Base-by-base conservation (phyloP, 2,888 invertebrate species). In the Gnatocerus cornutus region DNA sequence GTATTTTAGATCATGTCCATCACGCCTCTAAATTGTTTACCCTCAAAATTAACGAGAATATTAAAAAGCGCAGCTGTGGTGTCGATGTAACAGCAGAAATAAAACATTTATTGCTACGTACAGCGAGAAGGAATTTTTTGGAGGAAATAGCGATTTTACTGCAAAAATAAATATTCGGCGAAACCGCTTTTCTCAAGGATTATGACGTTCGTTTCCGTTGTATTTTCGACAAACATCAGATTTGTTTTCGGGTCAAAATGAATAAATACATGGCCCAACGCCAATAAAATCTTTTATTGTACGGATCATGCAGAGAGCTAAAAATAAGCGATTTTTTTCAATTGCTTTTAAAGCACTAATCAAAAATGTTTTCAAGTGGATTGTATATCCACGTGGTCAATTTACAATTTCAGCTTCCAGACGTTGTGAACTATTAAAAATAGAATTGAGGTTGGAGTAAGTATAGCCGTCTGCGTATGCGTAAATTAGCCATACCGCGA, bases 361-460 rank as follows among this genome's bases (percentile, higher is more conserved):
- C 52, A 39, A 62, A 64, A 55, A 43, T 41, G 10, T 65, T 9
- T 37, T 69, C 64, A 65, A 69, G 64, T 64, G 59, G 65, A 65
- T 69, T 69, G 41, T 41, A 52, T 43, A 43, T 45, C 52, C 65
- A 65, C 61, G 55, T 69, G 65, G 65, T 59, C 69, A 61, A 58
- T 69, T 63, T 58, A 56, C 58, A 45, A 46, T 61, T 69, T 52
- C 61, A 53, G 69, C 27, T 14, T 56, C 59, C 69, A 69, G 69
- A 69, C 69, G 61, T 48, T 46, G 29, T 33, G 64, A 45, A 69
- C 63, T 68, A 55, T 46, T 58, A 69, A 69, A 69, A 69, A 69
- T 65, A 69, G 69, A 64, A 65, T 59, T 41, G 64, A 65, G 52
- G 69, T 64, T 69, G 69, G 14, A 30, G 46, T 61, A 69, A 64